These are phyloP conservation scores for Hanleya hanleyi DNA, from an alignment of 2,888 invertebrate genomes.

Conservation along the genomic window DNA sequence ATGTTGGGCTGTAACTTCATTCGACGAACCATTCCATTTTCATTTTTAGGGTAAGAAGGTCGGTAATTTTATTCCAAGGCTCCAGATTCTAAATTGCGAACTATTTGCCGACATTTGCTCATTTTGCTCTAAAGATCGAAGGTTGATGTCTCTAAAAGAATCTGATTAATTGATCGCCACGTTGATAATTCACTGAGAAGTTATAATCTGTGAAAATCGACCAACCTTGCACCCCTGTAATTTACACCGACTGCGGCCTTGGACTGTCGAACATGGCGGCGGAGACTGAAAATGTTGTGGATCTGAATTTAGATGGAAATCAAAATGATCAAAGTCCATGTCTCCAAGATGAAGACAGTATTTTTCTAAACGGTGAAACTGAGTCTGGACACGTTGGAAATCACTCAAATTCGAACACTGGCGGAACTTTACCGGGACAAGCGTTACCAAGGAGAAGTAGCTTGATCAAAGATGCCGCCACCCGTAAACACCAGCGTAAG, in stretches of 20 bases:
- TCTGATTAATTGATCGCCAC: too few species aligned
- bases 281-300: neutral
- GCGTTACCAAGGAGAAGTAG: conserved; percentile 69
- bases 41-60: too few species aligned
- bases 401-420: neutral
- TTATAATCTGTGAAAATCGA: too few species aligned
- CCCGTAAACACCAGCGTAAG: conserved; percentile 67
- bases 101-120: too few species aligned
- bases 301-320: neutral
- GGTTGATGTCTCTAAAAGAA: too few species aligned
- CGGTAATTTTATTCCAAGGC: too few species aligned
- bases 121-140: too few species aligned
- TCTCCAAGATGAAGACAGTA: conserved; percentile 2
- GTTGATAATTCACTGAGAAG: too few species aligned
- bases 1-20: too few species aligned
- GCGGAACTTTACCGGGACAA: conserved; percentile 17
- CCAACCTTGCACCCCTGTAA: neutral
- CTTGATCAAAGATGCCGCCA: conserved; percentile 67
- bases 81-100: too few species aligned
- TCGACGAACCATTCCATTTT: too few species aligned
- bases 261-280: conserved; percentile 7
- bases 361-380: conserved; percentile 59
- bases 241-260: neutral
- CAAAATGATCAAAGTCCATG: neutral
- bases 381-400: conserved; percentile 39